Evolutionary conservation across 2,113 vertebrate species (phyloP), one percentile per base, ranked within the genome.

Genomic region (Riparia riparia): DNA sequence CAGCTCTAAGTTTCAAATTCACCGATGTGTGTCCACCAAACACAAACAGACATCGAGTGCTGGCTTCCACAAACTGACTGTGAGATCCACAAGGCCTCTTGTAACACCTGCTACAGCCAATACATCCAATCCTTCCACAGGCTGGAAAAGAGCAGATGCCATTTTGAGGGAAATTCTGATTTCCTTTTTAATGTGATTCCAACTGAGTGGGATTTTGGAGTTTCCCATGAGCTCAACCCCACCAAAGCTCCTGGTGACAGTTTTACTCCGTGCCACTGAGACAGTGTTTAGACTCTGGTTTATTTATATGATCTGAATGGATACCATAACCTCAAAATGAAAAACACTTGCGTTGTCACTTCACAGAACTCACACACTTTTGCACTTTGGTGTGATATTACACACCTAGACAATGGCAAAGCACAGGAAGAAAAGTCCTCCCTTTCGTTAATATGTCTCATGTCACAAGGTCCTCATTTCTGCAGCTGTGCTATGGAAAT

Each of bases 371-470:
- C 60, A 53, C 32, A 28, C 4, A 24, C 4, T 76, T 63, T 28
- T 60, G 12, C 17, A 18, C n/a, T 32, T 66, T 1, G 2, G 20
- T 0, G 0, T 26, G 10, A 10, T 8, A 53, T 16, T 29, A 29
- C 45, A 86, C 56, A 58, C 11, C 10, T 32, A 9, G 26, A 17
- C 17, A 39, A 17, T 4, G 74, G n/a, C 14, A 66, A 61, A 79
- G 39, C 61, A 68, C 10, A 25, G 25, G 5, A 10, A 32, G 18
- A 50, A 12, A 70, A 76, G 6, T 7, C 4, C 10, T 64, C 49
- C 31, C 58, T 66, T 41, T 58, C 51, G 45, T 28, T 32, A 22
- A 3, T 1, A 18, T 2, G 21, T 29, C 26, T 58, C 12, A 8
- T 37, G 66, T 24, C 56, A 61, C 7, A 0, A 24, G 7, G 25